Percentiles rank a stretch among this genome's conserved stretches.
Conservation (phyloP, 2,888 invertebrate species). For the Nycteola revayana region DNA sequence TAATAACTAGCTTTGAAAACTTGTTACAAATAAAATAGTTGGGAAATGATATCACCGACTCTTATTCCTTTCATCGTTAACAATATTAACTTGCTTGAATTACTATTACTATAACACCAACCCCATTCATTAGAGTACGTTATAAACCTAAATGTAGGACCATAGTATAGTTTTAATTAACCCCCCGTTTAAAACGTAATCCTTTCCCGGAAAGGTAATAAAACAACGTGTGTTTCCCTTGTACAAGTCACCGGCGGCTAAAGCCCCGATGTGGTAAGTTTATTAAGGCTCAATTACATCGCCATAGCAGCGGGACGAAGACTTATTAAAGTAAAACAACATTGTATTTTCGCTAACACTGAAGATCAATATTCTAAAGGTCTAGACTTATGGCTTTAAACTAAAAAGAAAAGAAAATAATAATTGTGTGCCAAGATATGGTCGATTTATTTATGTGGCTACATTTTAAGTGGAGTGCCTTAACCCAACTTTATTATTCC, state of each 20-base stretch:
- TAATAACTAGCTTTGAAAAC: no score
- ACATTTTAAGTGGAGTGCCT: constrained; percentile 1
- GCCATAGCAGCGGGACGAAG: no score
- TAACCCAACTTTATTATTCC: no score
- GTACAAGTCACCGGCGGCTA: constrained; percentile 38
- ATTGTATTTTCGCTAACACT: neutral
- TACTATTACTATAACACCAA: no score
- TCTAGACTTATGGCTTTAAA: neutral
- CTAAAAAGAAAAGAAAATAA: no score
- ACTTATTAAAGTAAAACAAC: neutral
- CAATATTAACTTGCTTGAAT: no score
- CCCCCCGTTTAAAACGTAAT: constrained; percentile 20
- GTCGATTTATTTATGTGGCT: constrained; percentile 2
- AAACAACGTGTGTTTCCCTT: constrained; percentile 29
- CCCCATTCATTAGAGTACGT: no score
- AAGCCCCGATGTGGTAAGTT: constrained; percentile 34
- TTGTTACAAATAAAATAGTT: no score
- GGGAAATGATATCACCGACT: no score
- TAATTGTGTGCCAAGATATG: no score
- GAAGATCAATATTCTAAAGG: neutral
- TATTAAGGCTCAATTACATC: constrained; percentile 23
- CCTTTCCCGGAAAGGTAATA: constrained; percentile 27
- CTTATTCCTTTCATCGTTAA: no score
- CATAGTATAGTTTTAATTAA: constrained; percentile 10
- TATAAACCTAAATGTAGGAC: no score